Evolutionary conservation across 2,113 vertebrate species (phyloP).

Genomic region (Festucalex cinctus): DNA sequence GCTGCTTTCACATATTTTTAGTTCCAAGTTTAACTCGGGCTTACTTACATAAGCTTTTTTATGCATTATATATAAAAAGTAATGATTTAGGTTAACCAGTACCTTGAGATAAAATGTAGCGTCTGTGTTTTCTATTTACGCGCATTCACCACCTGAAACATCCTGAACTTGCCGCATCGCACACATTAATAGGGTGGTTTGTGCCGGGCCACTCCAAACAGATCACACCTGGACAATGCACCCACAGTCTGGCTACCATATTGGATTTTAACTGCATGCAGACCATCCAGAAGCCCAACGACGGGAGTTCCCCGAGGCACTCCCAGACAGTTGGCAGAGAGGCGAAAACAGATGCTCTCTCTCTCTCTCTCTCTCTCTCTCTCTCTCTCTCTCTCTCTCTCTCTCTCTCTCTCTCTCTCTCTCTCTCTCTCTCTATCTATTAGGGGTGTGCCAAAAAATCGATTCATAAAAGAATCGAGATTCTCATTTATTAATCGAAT

Average conservation of each 20-base stretch:
- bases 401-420: too few species aligned
- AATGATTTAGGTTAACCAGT: conserved; percentile 25
- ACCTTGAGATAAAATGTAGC: conserved; percentile 19
- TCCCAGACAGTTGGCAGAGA: conserved; percentile 42
- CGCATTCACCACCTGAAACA: conserved; percentile 51
- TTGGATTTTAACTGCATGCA: conserved; percentile 61
- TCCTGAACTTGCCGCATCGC: conserved; percentile 40
- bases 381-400: too few species aligned
- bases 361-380: neutral
- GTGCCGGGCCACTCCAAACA: conserved; percentile 20
- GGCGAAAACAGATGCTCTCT: conserved; percentile 37
- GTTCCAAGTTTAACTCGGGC: neutral
- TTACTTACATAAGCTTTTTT: neutral
- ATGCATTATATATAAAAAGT: neutral
- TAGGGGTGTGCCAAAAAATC: too few species aligned
- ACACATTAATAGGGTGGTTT: conserved; percentile 37
- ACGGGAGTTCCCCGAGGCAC: conserved; percentile 74
- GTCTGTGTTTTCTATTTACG: conserved; percentile 36
- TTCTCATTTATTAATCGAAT: too few species aligned
- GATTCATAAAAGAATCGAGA: too few species aligned
- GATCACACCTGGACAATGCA: conserved; percentile 49
- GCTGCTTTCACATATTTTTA: conserved; percentile 2
- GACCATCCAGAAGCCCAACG: conserved; percentile 34
- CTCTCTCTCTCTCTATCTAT: too few species aligned
- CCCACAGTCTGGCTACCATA: conserved; percentile 45